phyloP scores from a whole-genome alignment of 2,888 invertebrate species.

The Azorinus chamasolen region DNA sequence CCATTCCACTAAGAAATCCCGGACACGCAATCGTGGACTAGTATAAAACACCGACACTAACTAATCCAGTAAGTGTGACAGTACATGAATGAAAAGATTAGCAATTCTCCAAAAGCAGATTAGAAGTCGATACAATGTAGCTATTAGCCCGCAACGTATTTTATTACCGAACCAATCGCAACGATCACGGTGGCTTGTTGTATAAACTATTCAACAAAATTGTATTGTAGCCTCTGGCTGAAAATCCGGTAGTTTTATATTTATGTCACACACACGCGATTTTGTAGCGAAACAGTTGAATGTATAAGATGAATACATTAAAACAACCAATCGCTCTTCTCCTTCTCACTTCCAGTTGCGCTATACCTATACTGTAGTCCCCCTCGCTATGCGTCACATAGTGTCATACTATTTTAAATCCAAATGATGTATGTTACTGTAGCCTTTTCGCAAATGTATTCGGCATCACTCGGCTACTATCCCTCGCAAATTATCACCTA shows the following conservation, averaged over 20 bases:
- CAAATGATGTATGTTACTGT: too few relatives aligned
- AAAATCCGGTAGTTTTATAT: slow-evolving; percentile 19
- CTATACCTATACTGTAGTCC: too few relatives aligned
- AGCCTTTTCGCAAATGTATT: slow-evolving; percentile 5
- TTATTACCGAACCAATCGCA: slow-evolving; percentile 33
- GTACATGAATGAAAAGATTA: slow-evolving; percentile 6
- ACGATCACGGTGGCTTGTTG: slow-evolving; percentile 27
- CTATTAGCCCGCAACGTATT: slow-evolving; percentile 26
- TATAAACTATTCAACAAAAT: slow-evolving; percentile 24
- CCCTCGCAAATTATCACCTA: slow-evolving; percentile 44
- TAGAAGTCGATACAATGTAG: slow-evolving; percentile 29
- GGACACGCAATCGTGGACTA: too few relatives aligned
- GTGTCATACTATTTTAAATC: too few relatives aligned
- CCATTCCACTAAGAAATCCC: too few relatives aligned
- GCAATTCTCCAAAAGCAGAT: slow-evolving; percentile 12
- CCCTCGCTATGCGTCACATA: too few relatives aligned
- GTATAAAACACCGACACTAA: too few relatives aligned
- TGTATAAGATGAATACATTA: too few relatives aligned
- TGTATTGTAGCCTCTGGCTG: slow-evolving; percentile 20
- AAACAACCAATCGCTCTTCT: too few relatives aligned
- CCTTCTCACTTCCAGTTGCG: background rate
- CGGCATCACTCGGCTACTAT: slow-evolving; percentile 32
- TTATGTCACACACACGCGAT: slow-evolving; percentile 2
- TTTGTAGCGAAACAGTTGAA: background rate
- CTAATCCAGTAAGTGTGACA: too few relatives aligned